These are phyloP conservation scores for Hoplias malabaricus DNA, from an alignment of 2,113 vertebrate genomes.

Conservation along the genomic window DNA sequence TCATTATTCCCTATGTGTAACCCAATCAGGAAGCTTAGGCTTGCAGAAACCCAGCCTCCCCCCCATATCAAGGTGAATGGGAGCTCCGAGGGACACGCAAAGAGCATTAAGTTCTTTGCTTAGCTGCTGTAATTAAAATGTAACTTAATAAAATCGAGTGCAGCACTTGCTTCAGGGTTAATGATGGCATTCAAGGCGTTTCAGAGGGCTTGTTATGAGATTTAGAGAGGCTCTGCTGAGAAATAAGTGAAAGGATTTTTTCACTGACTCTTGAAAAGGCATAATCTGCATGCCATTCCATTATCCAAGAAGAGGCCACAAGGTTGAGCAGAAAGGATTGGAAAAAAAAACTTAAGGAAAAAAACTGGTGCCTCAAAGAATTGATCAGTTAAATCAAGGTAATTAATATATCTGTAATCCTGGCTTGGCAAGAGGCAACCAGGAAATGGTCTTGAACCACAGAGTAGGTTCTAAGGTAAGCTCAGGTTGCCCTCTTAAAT, in stretches of 20 bases:
- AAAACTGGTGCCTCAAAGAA: background rate
- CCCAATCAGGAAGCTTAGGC: constrained; percentile 62
- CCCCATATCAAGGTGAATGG: constrained; percentile 59
- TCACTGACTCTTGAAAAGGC: background rate
- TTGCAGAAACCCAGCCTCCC: constrained; percentile 46
- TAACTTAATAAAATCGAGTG: constrained; percentile 59
- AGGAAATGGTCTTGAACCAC: too few species aligned
- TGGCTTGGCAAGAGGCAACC: too few species aligned
- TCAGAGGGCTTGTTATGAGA: constrained; percentile 21
- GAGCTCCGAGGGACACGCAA: constrained; percentile 56
- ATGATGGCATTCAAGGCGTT: constrained; percentile 50
- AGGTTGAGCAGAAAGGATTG: background rate
- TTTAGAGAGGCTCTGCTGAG: constrained; percentile 26
- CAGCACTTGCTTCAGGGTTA: constrained; percentile 39
- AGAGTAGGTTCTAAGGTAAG: too few species aligned
- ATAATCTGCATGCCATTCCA: background rate
- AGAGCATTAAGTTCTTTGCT: constrained; percentile 63
- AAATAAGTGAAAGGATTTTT: background rate
- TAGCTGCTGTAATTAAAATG: constrained; percentile 59
- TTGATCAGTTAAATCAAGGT: too few species aligned
- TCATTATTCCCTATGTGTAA: constrained; percentile 69
- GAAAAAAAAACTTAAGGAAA: background rate
- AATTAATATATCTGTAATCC: too few species aligned
- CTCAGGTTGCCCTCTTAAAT: too few species aligned
- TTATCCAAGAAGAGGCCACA: background rate